A percentile compares a stretch with the other conserved stretches of the same genome.
Conservation (phyloP, 2,113 vertebrate species). For the Morone saxatilis region DNA sequence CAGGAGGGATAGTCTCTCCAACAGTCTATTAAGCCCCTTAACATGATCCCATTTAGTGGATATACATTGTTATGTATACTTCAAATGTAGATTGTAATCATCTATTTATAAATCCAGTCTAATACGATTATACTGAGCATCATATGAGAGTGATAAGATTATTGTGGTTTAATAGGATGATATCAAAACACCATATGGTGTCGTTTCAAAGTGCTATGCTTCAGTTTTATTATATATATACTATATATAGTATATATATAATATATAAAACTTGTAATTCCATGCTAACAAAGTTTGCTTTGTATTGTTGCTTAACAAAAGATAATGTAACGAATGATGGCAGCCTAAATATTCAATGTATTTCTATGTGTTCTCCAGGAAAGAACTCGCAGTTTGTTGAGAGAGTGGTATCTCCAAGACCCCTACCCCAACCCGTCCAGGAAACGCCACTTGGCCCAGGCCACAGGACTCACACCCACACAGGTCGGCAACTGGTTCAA, state of each 20-base stretch:
- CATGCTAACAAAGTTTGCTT: background rate
- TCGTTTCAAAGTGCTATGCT: background rate
- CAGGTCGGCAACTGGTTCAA: conserved; percentile 91
- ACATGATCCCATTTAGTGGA: conserved; percentile 69
- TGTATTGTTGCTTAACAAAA: background rate
- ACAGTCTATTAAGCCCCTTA: conserved; percentile 69
- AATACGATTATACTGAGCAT: conserved; percentile 67
- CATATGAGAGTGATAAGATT: conserved; percentile 48
- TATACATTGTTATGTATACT: conserved; percentile 30
- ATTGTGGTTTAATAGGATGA: conserved; percentile 46
- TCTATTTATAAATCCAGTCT: conserved; percentile 65
- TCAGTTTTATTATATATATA: background rate
- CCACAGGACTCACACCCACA: conserved; percentile 86
- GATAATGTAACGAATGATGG: background rate
- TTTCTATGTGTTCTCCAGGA: conserved; percentile 73
- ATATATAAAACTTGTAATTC: background rate
- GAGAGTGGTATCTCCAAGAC: conserved; percentile 89
- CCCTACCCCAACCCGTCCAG: conserved; percentile 88
- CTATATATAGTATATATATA: too few relatives aligned
- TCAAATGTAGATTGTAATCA: conserved; percentile 41
- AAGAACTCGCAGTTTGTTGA: conserved; percentile 85
- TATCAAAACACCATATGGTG: conserved; percentile 27
- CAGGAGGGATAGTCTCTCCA: conserved; percentile 23
- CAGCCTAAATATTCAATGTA: background rate
- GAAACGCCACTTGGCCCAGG: conserved; percentile 87